phyloP scores from a whole-genome alignment of 2,888 invertebrate genomes.

The Anoplius nigerrimus region DNA sequence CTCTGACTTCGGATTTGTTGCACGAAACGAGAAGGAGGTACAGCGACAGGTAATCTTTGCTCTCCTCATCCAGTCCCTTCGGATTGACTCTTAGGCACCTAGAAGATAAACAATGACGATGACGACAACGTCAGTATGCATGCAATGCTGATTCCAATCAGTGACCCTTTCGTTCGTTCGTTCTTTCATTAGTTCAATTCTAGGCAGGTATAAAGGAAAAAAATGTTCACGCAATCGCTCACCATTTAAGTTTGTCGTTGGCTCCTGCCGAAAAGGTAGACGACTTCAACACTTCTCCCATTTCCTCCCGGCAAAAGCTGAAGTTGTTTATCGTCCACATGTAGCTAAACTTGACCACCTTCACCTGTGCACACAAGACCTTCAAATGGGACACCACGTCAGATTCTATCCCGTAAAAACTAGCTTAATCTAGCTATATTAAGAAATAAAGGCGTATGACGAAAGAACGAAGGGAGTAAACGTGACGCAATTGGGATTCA shows the following conservation, averaged over 20 bases:
- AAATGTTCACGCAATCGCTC: slow-evolving; percentile 55
- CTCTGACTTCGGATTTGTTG: slow-evolving; percentile 99
- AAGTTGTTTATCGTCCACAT: slow-evolving; percentile 99
- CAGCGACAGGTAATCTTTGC: slow-evolving; percentile 99
- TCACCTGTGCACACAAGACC: slow-evolving; percentile 85
- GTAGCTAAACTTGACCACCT: slow-evolving; percentile 99
- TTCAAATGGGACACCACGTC: slow-evolving; percentile 69
- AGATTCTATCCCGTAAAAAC: slow-evolving; percentile 61
- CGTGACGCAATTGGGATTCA: not conserved
- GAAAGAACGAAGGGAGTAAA: not conserved
- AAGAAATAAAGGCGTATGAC: not conserved
- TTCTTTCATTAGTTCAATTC: too few species aligned
- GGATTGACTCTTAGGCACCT: slow-evolving; percentile 99
- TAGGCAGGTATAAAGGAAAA: too few species aligned
- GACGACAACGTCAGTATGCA: slow-evolving; percentile 26
- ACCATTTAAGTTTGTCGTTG: slow-evolving; percentile 99
- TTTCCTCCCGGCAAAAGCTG: slow-evolving; percentile 99
- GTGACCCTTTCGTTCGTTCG: too few species aligned
- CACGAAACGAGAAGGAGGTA: slow-evolving; percentile 99
- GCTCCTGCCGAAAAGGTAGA: slow-evolving; percentile 99
- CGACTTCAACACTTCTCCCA: slow-evolving; percentile 99
- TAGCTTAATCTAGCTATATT: slow-evolving; percentile 53
- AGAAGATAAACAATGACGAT: slow-evolving; percentile 51
- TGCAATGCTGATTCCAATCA: too few species aligned
- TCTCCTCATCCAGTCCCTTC: slow-evolving; percentile 99